These are phyloP conservation scores for Prionailurus viverrinus DNA, from an alignment of 2,113 vertebrate species.

Conservation along the genomic window DNA sequence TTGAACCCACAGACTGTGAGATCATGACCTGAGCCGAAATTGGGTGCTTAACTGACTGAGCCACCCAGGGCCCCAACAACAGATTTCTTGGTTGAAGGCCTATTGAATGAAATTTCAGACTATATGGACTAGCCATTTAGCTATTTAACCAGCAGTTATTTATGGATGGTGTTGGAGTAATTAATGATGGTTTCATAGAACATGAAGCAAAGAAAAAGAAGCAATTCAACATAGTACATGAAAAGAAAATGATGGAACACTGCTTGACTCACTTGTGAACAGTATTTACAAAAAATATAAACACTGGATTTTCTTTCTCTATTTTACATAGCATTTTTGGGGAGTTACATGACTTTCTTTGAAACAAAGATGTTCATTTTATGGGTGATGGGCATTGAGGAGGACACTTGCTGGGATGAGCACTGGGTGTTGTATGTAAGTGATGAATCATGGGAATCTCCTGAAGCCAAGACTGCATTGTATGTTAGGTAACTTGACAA, in stretches of 20 bases:
- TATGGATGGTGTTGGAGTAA: not conserved
- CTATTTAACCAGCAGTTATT: not conserved
- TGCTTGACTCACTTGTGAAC: not conserved
- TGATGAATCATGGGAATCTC: too few relatives aligned
- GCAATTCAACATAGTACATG: not conserved
- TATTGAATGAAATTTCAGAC: not conserved
- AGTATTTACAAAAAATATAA: not conserved
- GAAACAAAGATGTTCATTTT: not conserved
- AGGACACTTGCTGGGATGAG: too few relatives aligned
- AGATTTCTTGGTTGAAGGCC: not conserved
- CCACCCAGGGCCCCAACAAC: not conserved
- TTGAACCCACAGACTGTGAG: too few relatives aligned
- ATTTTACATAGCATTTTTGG: not conserved
- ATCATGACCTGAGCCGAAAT: too few relatives aligned
- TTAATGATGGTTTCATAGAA: not conserved
- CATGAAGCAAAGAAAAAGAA: constrained; percentile 17
- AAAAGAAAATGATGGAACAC: not conserved
- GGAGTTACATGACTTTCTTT: not conserved
- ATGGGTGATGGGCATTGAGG: not conserved
- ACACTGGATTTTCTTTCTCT: not conserved
- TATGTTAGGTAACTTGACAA: too few relatives aligned
- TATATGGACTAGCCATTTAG: not conserved
- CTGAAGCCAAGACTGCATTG: too few relatives aligned
- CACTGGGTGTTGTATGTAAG: too few relatives aligned
- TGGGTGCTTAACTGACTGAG: too few relatives aligned